Percentiles rank a stretch among this genome's conserved stretches.
phyloP scores from a whole-genome alignment of 1,140 invertebrate species.

The Micrasema minimum region DNA sequence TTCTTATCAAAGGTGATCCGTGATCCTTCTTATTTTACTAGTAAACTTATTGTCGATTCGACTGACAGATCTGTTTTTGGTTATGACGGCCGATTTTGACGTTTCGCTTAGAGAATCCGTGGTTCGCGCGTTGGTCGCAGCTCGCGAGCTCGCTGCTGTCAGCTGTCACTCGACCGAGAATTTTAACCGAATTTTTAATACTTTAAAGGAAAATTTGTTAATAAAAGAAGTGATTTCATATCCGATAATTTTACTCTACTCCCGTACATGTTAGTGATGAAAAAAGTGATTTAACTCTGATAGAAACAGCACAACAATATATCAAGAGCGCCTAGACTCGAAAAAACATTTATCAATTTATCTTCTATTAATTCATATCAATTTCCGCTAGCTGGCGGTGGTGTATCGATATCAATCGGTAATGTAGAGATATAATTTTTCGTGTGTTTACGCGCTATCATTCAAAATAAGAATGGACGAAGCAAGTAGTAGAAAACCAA shows the following conservation, averaged over 20 bases:
- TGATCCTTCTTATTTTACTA: too few relatives aligned
- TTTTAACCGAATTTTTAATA: not conserved
- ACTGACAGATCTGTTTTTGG: not conserved
- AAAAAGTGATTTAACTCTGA: not conserved
- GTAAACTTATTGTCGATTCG: too few relatives aligned
- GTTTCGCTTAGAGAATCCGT: not conserved
- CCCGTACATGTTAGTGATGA: slow-evolving; percentile 1
- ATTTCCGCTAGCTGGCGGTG: too few relatives aligned
- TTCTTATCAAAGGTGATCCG: too few relatives aligned
- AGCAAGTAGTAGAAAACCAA: too few relatives aligned
- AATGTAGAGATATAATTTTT: too few relatives aligned
- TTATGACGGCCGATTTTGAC: slow-evolving; percentile 27
- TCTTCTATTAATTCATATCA: too few relatives aligned
- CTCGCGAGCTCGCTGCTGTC: not conserved
- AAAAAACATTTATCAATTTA: too few relatives aligned
- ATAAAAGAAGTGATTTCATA: not conserved
- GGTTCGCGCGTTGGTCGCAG: not conserved
- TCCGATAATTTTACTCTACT: not conserved
- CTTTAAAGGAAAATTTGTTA: slow-evolving; percentile 5
- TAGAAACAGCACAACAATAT: too few relatives aligned
- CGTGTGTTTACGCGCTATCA: too few relatives aligned
- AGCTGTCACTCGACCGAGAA: not conserved
- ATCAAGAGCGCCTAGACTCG: not conserved
- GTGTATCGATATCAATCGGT: too few relatives aligned
- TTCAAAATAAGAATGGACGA: too few relatives aligned